phyloP scores from a whole-genome alignment of 2,113 vertebrate species.

The Semnornis frantzii region DNA sequence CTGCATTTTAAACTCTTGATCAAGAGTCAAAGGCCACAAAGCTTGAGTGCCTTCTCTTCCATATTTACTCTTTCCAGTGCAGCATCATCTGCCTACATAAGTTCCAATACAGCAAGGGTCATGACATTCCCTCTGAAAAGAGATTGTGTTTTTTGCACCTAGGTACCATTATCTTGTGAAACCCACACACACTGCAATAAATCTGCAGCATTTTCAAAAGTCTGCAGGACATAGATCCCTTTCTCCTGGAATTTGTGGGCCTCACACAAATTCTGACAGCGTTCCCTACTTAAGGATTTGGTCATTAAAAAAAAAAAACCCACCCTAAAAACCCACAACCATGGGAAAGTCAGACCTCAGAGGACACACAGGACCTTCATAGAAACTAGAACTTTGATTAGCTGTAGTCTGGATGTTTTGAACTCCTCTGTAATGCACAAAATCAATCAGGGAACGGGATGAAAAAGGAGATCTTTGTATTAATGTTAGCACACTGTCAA shows the following conservation, averaged over 20 bases:
- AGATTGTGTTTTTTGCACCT: background rate
- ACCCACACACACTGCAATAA: background rate
- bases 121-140: background rate
- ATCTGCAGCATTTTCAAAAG: background rate
- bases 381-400: conserved; percentile 13
- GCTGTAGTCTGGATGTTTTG: background rate
- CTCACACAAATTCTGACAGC: background rate
- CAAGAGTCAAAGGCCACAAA: background rate
- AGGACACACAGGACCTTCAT: background rate
- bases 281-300: background rate
- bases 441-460: conserved; percentile 32
- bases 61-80: background rate
- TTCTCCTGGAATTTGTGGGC: background rate
- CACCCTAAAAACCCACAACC: too few species aligned
- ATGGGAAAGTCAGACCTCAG: background rate
- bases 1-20: background rate
- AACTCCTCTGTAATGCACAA: conserved; percentile 8
- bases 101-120: background rate
- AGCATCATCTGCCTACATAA: background rate
- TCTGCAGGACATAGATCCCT: background rate
- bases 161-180: background rate
- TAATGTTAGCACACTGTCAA: conserved; percentile 15
- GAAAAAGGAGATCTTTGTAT: conserved; percentile 6
- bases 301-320: background rate
- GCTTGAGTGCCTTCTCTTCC: background rate